Base-by-base conservation (phyloP, 2,888 invertebrate genomes). In the Penaeus monodon region DNA sequence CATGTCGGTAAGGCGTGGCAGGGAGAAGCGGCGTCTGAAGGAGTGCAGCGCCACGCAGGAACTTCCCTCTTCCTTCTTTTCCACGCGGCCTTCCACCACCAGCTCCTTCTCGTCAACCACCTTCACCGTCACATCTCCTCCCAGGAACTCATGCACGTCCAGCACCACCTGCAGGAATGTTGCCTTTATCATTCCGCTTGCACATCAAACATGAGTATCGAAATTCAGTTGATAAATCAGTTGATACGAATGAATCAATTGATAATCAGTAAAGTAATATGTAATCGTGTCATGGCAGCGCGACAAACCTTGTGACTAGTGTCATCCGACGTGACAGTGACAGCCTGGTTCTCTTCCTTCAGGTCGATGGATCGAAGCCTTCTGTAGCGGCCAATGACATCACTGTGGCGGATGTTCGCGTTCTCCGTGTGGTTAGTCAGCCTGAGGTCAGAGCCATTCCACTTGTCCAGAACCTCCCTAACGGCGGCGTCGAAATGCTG, bases 221-320 rank as follows among this genome's bases (percentile, higher is more conserved):
- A 88, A 27, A 84, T 85, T 76, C 44, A 88, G 77, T 84, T 88
- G 44, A 17, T 29, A 27, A 2, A 44, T 4, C 38, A 38, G 27
- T 22, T 4, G 12, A 63, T 8, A n/a, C 49, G 10, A 14, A 76
- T 76, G 27, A 27, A 24, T 49, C 44, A 8, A 44, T 49, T 49
- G 10, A 10, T 49, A 49, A 7, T 14, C 49, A 49, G 10, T 49
- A 49, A 49, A 49, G 49, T 49, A 49, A 49, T n/a, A n/a, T n/a
- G n/a, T n/a, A n/a, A n/a, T n/a, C n/a, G n/a, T 44, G 44, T 44
- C 44, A n/a, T n/a, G n/a, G n/a, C n/a, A 14, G 2, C 49, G n/a
- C 49, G 22, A 27, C 49, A 22, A 57, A 76, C 76, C 76, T 76
- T 76, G 76, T 76, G 49, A 22, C 33, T 76, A 8, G 76, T 76